Conservation (phyloP, 1,140 invertebrate genomes). For the Hylaeus volcanicus region DNA sequence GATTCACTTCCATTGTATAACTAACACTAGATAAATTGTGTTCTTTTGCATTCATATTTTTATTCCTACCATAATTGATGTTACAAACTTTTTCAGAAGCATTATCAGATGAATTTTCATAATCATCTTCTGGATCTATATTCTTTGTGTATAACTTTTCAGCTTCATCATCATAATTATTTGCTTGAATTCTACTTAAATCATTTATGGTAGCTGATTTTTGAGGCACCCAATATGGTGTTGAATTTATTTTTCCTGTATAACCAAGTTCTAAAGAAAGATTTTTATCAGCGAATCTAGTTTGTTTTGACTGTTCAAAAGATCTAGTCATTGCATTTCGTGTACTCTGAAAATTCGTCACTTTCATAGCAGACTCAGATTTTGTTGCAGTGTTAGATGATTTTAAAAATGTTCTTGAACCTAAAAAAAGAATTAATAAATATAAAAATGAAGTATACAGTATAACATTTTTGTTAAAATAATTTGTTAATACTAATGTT, state of each 20-base stretch:
- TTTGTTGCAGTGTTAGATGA: conserved; percentile 32
- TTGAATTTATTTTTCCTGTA: conserved; percentile 33
- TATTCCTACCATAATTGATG: conserved; percentile 55
- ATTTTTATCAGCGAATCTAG: conserved; percentile 51
- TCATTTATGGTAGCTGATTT: conserved; percentile 70
- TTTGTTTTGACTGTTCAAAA: conserved; percentile 47
- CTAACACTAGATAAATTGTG: conserved; percentile 55
- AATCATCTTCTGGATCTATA: conserved; percentile 60
- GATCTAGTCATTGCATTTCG: conserved; percentile 56
- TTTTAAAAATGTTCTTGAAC: conserved; percentile 39
- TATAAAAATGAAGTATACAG: conserved; percentile 2
- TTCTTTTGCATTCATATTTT: conserved; percentile 37
- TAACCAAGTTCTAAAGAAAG: conserved; percentile 60
- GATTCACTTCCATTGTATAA: conserved; percentile 54
- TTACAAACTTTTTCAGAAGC: conserved; percentile 66
- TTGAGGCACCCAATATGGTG: conserved; percentile 48
- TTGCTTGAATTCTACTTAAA: conserved; percentile 61
- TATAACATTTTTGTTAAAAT: neutral
- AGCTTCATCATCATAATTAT: conserved; percentile 56
- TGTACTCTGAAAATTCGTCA: conserved; percentile 44
- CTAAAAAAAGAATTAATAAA: conserved; percentile 24
- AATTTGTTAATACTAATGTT: neutral
- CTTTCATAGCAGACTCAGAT: conserved; percentile 23
- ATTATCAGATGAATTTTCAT: conserved; percentile 37
- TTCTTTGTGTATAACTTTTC: conserved; percentile 72